Conservation (phyloP, 2,113 vertebrate genomes). For the Emydocephalus ijimae region DNA sequence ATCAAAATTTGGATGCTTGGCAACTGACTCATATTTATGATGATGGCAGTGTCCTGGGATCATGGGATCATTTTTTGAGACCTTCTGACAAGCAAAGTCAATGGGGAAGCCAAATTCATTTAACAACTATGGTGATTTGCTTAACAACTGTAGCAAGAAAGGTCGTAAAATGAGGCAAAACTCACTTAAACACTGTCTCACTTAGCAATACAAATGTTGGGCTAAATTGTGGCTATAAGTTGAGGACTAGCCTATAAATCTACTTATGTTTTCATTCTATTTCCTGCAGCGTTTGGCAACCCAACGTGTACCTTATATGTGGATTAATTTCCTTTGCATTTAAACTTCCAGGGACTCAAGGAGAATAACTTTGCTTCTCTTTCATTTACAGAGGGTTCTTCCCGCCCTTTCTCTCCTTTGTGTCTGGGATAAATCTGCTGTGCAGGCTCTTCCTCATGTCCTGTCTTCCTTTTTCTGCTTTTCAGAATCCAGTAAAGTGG, state of each 20-base stretch:
- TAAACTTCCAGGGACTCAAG: not conserved
- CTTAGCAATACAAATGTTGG: not conserved
- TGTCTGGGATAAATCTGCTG: not conserved
- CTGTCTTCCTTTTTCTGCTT: not conserved
- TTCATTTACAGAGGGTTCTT: not conserved
- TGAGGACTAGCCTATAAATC: not conserved
- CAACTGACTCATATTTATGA: too few relatives aligned
- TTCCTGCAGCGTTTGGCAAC: not conserved
- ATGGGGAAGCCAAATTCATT: not conserved
- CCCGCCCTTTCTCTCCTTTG: not conserved
- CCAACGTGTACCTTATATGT: not conserved
- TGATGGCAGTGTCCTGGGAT: not conserved
- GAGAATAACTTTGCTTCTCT: not conserved
- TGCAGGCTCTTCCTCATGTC: not conserved
- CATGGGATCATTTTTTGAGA: not conserved
- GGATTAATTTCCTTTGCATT: not conserved
- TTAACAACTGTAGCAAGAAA: not conserved
- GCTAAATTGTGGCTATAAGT: not conserved
- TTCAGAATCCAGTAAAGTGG: conserved; percentile 40
- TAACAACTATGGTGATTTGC: not conserved
- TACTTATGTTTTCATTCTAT: not conserved
- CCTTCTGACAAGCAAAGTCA: not conserved
- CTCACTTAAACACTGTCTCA: not conserved
- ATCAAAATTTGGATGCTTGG: not conserved
- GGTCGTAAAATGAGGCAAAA: not conserved